Base-by-base conservation (phyloP, 2,888 invertebrate species). In the Gonocerus acuteangulatus region DNA sequence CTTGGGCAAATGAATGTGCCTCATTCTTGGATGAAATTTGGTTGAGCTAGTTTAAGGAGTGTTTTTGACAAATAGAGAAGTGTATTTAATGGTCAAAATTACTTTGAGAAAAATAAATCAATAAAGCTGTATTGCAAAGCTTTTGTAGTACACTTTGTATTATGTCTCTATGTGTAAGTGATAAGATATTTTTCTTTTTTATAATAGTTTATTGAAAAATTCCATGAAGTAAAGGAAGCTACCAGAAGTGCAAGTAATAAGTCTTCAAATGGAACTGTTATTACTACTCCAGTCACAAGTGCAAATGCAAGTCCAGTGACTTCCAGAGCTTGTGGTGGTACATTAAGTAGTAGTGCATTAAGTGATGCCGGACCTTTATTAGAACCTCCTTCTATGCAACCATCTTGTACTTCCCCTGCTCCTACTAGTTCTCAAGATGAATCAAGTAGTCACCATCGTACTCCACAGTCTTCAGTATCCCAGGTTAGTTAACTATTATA, bases 171-270 rank as follows among this genome's bases (percentile, higher is more conserved):
- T n/a, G n/a, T n/a, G n/a, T n/a, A n/a, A n/a, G n/a, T n/a, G n/a
- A n/a, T n/a, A n/a, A n/a, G n/a, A n/a, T 27, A 27, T 9, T 27
- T 4, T 39, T 39, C 15, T 39, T 15, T 51, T 61, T 42, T 62
- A 1, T 78, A n/a, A n/a, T n/a, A 92, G 91, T 96, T 96, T 77
- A 94, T 95, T 70, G 95, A 96, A 75, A 95, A 96, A 77, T 96
- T 96, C 76, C 93, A 95, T 79, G 95, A 96, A 76, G 94, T 96
- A 22, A 95, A 95, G 74, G 95, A 95, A 75, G 89, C 95, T 42
- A 95, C 95, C 13, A 85, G 87, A 71, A 79, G 80, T 72, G 83
- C 85, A 60, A 81, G 81, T 67, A 79, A 81, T 61, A 85, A 84
- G 72, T 77, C 80, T 22, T 77, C 80, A 23, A 82, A 82, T 72